Percentiles rank a stretch among this genome's conserved stretches.
Evolutionary conservation across 1,140 invertebrate genomes (phyloP).

Genomic region (Drepana arcuata): DNA sequence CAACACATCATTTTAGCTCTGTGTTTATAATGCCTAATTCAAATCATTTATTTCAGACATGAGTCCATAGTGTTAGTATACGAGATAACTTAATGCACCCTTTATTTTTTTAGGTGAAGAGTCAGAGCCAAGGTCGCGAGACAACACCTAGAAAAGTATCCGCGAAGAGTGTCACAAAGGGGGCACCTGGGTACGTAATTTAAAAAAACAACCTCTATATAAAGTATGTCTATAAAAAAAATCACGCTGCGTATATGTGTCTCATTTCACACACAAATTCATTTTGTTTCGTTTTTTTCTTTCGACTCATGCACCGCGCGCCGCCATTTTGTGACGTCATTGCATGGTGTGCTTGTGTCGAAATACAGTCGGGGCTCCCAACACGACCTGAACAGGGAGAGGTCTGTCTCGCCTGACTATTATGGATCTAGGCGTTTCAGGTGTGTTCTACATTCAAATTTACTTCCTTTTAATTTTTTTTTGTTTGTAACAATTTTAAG

Average conservation of each 20-base stretch:
- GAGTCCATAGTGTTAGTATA: too few relatives aligned
- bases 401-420: constrained; percentile 76
- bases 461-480: constrained; percentile 3
- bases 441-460: constrained; percentile 73
- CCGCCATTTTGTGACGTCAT: constrained; percentile 34
- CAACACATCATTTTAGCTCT: too few relatives aligned
- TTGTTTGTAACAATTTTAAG: too few relatives aligned
- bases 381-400: constrained; percentile 75
- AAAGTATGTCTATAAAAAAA: too few relatives aligned
- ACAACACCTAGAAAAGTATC: constrained; percentile 65
- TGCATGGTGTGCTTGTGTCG: constrained; percentile 39
- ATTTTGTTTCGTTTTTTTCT: constrained; percentile 16
- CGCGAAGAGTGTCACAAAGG: constrained; percentile 58
- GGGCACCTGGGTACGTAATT: constrained; percentile 55
- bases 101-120: constrained; percentile 43
- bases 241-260: too few relatives aligned
- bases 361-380: constrained; percentile 75
- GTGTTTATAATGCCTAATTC: too few relatives aligned
- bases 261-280: too few relatives aligned
- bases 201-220: too few relatives aligned
- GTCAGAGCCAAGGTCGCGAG: constrained; percentile 50
- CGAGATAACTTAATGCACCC: too few relatives aligned
- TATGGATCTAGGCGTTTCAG: constrained; percentile 78
- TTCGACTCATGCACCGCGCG: constrained; percentile 21
- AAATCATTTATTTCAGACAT: too few relatives aligned